phyloP scores from a whole-genome alignment of 2,888 invertebrate genomes.

The Aphodius sticticus region DNA sequence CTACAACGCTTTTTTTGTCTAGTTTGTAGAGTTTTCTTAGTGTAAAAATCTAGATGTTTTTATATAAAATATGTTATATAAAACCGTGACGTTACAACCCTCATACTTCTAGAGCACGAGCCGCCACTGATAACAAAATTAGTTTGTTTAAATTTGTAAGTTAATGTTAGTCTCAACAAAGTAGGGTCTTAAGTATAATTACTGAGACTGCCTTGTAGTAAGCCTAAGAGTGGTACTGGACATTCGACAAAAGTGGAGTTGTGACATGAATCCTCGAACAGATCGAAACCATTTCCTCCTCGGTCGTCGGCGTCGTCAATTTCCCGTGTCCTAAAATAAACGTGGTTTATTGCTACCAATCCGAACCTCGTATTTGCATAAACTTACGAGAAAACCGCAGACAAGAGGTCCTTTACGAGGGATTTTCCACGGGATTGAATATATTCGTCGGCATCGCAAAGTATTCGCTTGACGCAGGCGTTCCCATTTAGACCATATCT shows the following conservation, averaged over 20 bases:
- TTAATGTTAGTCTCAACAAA: neutral
- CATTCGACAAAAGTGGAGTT: conserved; percentile 9
- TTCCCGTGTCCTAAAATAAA: neutral
- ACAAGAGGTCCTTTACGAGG: conserved; percentile 71
- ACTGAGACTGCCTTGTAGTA: conserved; percentile 13
- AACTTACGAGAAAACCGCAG: conserved; percentile 70
- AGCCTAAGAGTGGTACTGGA: conserved; percentile 10
- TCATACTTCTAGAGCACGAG: too few species aligned
- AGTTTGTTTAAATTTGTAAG: neutral
- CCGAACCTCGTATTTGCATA: conserved; percentile 10
- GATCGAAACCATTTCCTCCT: neutral
- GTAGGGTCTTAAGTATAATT: neutral
- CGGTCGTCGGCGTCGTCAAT: neutral
- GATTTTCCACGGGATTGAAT: conserved; percentile 56
- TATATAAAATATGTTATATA: too few species aligned
- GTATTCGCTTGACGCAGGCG: neutral
- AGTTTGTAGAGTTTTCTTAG: too few species aligned
- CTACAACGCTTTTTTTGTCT: too few species aligned
- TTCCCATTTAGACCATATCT: conserved; percentile 26
- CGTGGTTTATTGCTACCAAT: conserved; percentile 7
- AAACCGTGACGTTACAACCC: too few species aligned
- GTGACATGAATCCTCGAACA: conserved; percentile 11
- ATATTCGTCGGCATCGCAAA: conserved; percentile 33
- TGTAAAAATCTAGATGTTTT: too few species aligned
- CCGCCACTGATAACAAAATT: too few species aligned